Evolutionary conservation across 1,140 invertebrate species (phyloP), one percentile per base, ranked within the genome.

Genomic region (Batillaria attramentaria): DNA sequence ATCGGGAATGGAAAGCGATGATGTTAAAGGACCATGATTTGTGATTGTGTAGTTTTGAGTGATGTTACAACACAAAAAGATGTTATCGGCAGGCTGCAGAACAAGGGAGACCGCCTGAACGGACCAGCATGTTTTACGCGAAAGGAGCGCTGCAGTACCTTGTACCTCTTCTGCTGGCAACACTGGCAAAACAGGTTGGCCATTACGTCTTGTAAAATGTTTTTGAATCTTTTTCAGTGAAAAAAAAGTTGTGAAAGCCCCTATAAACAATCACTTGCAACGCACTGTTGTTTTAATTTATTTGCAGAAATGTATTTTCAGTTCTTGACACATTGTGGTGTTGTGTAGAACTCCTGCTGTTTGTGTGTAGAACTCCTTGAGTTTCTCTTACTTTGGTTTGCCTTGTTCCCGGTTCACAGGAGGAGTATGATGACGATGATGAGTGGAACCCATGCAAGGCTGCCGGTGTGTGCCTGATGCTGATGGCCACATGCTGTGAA

Each of bases 391-490:
- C 46, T 50, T 10, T 50, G 10, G 46, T 50, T 50, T 50, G 46
- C 46, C 46, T 50, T 10, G 46, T 50, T 13, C 10, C 10, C 8
- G 10, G 46, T 50, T 84, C 86, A 3, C 72, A 91, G 88, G 89
- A 91, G 75, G 90, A 91, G 80, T 83, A 85, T 78, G 90, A 91
- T 85, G 98, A 99, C 91, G 98, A 99, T 90, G 97, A 99, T 89
- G 98, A 99, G 87, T 99, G 99, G 99, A 99, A 99, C 92, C 99
- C 99, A 8, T 96, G 97, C 81, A 99, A 99, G 93, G 97, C 99
- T 6, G 97, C 99, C 37, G 98, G 98, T 37, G 98, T 99, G n/a
- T 99, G 98, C 91, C 92, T 99, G 0, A 99, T 99, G 97, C 92
- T 99, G 24, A 92, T 99, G 81, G 95, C 99, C 37, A 96, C 97